Percentiles rank a stretch among this genome's conserved stretches.
phyloP scores from a whole-genome alignment of 2,113 vertebrate species.

The Erinaceus europaeus region DNA sequence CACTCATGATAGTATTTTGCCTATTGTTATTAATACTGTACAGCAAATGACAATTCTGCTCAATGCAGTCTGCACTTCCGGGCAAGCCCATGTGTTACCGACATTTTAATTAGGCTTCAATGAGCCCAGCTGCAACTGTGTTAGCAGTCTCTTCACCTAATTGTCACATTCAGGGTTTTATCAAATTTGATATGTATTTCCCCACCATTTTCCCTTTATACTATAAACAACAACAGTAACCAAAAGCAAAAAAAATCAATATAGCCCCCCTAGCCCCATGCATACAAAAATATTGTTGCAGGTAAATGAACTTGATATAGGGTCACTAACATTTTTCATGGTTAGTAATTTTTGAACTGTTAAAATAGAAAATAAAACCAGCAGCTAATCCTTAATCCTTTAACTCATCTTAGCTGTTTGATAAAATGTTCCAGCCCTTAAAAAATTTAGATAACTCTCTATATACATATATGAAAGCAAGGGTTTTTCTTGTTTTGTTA shows the following conservation, averaged over 20 bases:
- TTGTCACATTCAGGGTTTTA: slow-evolving; percentile 58
- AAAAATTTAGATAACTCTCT: too few relatives aligned
- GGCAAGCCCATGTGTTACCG: slow-evolving; percentile 30
- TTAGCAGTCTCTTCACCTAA: slow-evolving; percentile 37
- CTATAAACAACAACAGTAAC: slow-evolving; percentile 19
- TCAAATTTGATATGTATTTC: slow-evolving; percentile 56
- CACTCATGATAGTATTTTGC: slow-evolving; percentile 43
- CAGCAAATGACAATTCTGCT: not conserved
- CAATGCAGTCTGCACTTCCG: slow-evolving; percentile 48
- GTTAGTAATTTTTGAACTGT: slow-evolving; percentile 23
- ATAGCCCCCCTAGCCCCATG: slow-evolving; percentile 37
- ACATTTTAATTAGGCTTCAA: slow-evolving; percentile 65
- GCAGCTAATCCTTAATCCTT: not conserved
- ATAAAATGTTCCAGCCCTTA: not conserved
- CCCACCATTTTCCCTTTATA: slow-evolving; percentile 57
- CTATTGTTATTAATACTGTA: slow-evolving; percentile 29
- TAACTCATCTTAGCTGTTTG: not conserved
- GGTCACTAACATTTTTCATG: slow-evolving; percentile 20
- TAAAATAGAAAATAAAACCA: not conserved
- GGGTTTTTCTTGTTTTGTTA: too few relatives aligned
- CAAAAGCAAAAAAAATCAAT: slow-evolving; percentile 42
- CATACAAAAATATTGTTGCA: slow-evolving; percentile 33
- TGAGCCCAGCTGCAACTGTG: slow-evolving; percentile 65
- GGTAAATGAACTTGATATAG: slow-evolving; percentile 5
- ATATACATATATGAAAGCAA: too few relatives aligned